Conservation (phyloP, 1,140 invertebrate species). For the Mactra quadrangularis region DNA sequence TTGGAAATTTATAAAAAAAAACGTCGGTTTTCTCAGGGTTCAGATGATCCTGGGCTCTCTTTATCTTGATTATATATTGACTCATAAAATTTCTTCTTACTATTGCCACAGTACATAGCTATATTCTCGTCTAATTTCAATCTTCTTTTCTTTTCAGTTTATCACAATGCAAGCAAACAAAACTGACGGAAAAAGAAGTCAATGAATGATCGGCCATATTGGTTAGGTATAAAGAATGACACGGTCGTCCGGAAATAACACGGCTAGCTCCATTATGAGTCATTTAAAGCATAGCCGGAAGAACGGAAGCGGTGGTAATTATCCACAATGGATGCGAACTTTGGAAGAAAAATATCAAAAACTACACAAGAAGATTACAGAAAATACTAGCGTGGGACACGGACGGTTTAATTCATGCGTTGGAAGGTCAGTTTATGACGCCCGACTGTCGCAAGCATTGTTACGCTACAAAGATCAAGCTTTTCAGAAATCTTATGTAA, state of each 20-base stretch:
- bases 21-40: no score
- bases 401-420: slow-evolving; percentile 7
- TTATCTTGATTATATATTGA: no score
- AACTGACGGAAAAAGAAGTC: no score
- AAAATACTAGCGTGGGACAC: slow-evolving; percentile 28
- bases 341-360: slow-evolving; percentile 70
- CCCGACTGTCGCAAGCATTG: slow-evolving; percentile 33
- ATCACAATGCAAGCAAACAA: no score
- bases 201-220: no score
- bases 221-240: slow-evolving; percentile 21
- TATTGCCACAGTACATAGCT: no score
- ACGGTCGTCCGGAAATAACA: slow-evolving; percentile 1
- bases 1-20: no score
- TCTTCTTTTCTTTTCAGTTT: no score
- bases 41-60: no score
- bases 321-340: slow-evolving; percentile 69
- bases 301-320: slow-evolving; percentile 3
- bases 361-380: slow-evolving; percentile 69
- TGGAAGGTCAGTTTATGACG: slow-evolving; percentile 53
- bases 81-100: no score
- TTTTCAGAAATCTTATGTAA: neutral
- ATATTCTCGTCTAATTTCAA: no score
- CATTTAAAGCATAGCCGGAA: slow-evolving; percentile 8
- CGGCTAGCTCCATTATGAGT: neutral
- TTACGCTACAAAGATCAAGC: slow-evolving; percentile 37